Conservation (phyloP, 2,113 vertebrate genomes). For the Macquaria australasica region DNA sequence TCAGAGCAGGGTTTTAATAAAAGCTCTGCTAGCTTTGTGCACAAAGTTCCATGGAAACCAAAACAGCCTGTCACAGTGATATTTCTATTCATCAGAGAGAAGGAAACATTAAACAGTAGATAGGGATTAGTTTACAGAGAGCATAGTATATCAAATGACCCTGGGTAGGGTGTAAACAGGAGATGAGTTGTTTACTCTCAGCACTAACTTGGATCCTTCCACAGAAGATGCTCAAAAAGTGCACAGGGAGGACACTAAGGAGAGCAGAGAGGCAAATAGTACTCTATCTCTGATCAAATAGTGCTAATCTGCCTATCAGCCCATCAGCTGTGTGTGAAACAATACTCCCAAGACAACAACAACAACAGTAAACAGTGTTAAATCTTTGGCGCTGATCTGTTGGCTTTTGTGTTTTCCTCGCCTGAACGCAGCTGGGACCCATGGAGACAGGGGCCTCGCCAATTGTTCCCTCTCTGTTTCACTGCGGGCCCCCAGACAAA, state of each 20-base stretch:
- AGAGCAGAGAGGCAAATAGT: background rate
- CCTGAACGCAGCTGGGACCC: slow-evolving; percentile 64
- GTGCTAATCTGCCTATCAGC: slow-evolving; percentile 31
- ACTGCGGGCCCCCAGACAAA: slow-evolving; percentile 45
- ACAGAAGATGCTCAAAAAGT: slow-evolving; percentile 23
- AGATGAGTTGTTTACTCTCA: slow-evolving; percentile 43
- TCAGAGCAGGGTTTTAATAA: slow-evolving; percentile 60
- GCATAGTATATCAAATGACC: slow-evolving; percentile 3
- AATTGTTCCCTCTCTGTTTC: slow-evolving; percentile 61
- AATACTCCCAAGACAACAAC: slow-evolving; percentile 54
- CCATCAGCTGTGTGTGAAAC: slow-evolving; percentile 59
- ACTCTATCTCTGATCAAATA: slow-evolving; percentile 19
- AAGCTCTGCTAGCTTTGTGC: slow-evolving; percentile 36
- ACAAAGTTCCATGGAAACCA: slow-evolving; percentile 32
- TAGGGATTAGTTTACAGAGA: background rate
- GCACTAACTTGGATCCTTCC: background rate
- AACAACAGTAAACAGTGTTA: slow-evolving; percentile 33
- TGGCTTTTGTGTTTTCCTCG: slow-evolving; percentile 65
- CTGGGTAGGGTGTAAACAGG: slow-evolving; percentile 44
- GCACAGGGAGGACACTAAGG: background rate
- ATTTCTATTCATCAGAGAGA: slow-evolving; percentile 23
- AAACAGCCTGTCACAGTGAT: slow-evolving; percentile 19
- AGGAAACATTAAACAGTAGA: background rate
- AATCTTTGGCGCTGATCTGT: slow-evolving; percentile 50
- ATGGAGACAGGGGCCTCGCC: slow-evolving; percentile 42